Evolutionary conservation across 2,113 vertebrate species (phyloP).

Genomic region (Shinisaurus crocodilurus): DNA sequence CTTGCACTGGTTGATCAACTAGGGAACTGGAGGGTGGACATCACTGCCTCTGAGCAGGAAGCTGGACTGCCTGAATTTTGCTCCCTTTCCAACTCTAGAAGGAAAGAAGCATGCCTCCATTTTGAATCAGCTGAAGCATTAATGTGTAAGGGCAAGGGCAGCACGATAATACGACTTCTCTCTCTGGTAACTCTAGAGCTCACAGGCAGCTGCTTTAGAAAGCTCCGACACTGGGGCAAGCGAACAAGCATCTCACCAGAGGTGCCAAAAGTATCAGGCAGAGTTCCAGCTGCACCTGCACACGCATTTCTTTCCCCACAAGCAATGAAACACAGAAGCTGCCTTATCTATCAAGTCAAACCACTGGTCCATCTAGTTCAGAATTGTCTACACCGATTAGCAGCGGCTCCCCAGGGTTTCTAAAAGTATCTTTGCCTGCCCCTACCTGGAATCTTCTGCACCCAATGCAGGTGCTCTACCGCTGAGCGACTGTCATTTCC

Average conservation of each 20-base stretch:
- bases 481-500: too few species aligned
- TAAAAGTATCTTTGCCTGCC: not conserved
- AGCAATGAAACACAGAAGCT: not conserved
- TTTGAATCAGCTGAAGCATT: too few species aligned
- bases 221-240: not conserved
- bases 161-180: too few species aligned
- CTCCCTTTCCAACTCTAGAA: too few species aligned
- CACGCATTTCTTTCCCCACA: too few species aligned
- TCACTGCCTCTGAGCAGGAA: too few species aligned
- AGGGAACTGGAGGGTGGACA: too few species aligned
- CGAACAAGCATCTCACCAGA: not conserved
- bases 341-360: not conserved
- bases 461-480: not conserved
- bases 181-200: too few species aligned
- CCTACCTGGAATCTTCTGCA: not conserved
- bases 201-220: not conserved
- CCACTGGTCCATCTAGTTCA: not conserved
- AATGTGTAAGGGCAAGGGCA: too few species aligned
- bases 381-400: not conserved
- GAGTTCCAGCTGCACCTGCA: not conserved
- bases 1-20: too few species aligned
- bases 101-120: too few species aligned
- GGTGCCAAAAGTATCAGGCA: not conserved
- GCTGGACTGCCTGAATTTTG: too few species aligned
- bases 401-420: not conserved